Evolutionary conservation across 2,113 vertebrate species (phyloP).

Genomic region (Ariopsis seemanni): DNA sequence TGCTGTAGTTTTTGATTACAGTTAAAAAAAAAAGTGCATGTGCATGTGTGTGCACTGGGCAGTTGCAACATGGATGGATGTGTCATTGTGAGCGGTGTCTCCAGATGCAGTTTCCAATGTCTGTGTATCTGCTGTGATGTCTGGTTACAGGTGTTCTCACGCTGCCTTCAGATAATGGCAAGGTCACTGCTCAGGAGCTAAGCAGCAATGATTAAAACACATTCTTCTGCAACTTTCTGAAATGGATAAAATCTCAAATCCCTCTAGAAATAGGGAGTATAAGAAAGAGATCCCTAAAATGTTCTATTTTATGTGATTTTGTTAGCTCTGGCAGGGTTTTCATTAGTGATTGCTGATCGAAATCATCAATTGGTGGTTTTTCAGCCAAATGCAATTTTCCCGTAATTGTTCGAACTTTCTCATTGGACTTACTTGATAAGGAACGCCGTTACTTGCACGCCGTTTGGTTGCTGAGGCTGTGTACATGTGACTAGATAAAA

Average conservation of each 20-base stretch:
- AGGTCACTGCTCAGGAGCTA: not conserved
- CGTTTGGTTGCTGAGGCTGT: no score
- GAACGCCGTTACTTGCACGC: no score
- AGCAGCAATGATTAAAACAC: not conserved
- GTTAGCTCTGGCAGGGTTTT: not conserved
- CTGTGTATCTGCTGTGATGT: constrained; percentile 8
- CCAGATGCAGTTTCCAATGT: constrained; percentile 3
- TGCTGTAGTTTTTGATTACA: not conserved
- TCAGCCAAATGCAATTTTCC: no score
- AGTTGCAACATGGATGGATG: not conserved
- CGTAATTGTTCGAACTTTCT: no score
- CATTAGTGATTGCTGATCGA: no score
- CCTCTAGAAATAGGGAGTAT: not conserved
- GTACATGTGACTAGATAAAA: no score
- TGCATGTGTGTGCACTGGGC: not conserved
- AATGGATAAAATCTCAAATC: not conserved
- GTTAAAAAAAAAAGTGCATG: not conserved
- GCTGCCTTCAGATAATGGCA: constrained; percentile 23
- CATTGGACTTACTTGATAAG: no score
- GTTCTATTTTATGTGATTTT: not conserved
- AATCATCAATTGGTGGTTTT: no score
- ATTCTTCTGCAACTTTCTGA: not conserved
- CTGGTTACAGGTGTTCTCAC: constrained; percentile 35
- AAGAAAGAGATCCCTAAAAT: not conserved
- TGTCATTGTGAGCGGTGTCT: not conserved